These are phyloP conservation scores for Saturnia pavonia DNA, from an alignment of 2,888 invertebrate genomes.

Conservation along the genomic window DNA sequence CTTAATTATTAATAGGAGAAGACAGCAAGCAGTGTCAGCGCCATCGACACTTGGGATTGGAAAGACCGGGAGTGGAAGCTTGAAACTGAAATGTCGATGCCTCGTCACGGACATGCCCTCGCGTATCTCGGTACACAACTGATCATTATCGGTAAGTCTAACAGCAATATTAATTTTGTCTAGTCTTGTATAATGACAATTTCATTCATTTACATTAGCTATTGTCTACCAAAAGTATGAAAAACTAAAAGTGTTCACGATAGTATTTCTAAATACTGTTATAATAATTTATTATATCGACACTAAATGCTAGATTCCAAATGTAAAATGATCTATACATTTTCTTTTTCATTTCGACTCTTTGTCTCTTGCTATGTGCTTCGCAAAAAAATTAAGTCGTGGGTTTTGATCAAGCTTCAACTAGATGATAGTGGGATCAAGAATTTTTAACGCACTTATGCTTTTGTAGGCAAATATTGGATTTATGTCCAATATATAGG, in stretches of 20 bases:
- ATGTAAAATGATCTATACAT: too few relatives aligned
- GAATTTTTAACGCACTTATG: too few relatives aligned
- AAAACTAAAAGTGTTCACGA: too few relatives aligned
- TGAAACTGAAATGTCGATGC: slow-evolving; percentile 83
- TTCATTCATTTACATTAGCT: neutral
- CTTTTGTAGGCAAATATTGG: too few relatives aligned
- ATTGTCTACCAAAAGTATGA: too few relatives aligned
- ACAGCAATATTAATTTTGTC: neutral
- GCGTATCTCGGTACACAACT: slow-evolving; percentile 85
- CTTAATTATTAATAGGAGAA: slow-evolving; percentile 53
- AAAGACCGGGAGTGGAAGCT: slow-evolving; percentile 79
- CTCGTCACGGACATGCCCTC: slow-evolving; percentile 85
- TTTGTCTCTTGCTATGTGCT: too few relatives aligned
- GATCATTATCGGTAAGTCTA: slow-evolving; percentile 78
- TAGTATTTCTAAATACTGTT: neutral
- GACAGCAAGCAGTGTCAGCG: slow-evolving; percentile 80
- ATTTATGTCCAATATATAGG: too few relatives aligned
- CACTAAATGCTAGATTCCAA: neutral
- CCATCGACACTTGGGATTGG: slow-evolving; percentile 83
- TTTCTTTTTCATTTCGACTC: neutral
- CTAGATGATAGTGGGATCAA: too few relatives aligned
- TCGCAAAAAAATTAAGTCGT: neutral
- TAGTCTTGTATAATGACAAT: neutral
- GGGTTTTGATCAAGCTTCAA: neutral
- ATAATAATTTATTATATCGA: neutral